Conservation (phyloP, 2,888 invertebrate species). For the Leptinotarsa rubiginosa region DNA sequence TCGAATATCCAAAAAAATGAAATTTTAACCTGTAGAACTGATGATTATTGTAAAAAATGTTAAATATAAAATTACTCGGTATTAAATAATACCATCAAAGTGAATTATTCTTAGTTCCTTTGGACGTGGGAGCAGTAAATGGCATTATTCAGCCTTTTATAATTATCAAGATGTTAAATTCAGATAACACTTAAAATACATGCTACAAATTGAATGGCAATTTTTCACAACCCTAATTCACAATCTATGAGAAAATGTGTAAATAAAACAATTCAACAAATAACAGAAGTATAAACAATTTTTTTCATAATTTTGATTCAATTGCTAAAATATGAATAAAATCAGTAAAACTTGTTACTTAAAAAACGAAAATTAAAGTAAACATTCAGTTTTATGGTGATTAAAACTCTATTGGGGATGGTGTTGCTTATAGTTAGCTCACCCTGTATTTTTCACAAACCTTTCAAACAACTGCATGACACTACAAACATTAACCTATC, state of each 20-base stretch:
- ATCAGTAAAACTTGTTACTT: neutral
- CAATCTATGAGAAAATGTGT: neutral
- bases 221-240: slow-evolving; percentile 13
- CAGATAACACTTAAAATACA: slow-evolving; percentile 1
- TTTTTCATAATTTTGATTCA: slow-evolving; percentile 19
- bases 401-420: neutral
- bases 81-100: neutral
- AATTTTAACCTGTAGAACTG: slow-evolving; percentile 1
- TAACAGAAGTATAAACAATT: slow-evolving; percentile 22
- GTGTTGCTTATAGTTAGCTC: slow-evolving; percentile 4
- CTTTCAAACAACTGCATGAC: slow-evolving; percentile 7
- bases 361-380: neutral
- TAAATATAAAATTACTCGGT: slow-evolving; percentile 7
- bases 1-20: slow-evolving; percentile 1
- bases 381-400: neutral
- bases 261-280: slow-evolving; percentile 17
- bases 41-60: slow-evolving; percentile 10
- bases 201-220: slow-evolving; percentile 19
- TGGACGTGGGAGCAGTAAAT: slow-evolving; percentile 47
- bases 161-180: slow-evolving; percentile 43
- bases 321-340: slow-evolving; percentile 16
- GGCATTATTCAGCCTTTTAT: slow-evolving; percentile 48
- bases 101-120: slow-evolving; percentile 34
- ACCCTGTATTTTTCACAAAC: slow-evolving; percentile 20
- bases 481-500: slow-evolving; percentile 10